phyloP scores from a whole-genome alignment of 2,113 vertebrate genomes.

The Capreolus pygargus region DNA sequence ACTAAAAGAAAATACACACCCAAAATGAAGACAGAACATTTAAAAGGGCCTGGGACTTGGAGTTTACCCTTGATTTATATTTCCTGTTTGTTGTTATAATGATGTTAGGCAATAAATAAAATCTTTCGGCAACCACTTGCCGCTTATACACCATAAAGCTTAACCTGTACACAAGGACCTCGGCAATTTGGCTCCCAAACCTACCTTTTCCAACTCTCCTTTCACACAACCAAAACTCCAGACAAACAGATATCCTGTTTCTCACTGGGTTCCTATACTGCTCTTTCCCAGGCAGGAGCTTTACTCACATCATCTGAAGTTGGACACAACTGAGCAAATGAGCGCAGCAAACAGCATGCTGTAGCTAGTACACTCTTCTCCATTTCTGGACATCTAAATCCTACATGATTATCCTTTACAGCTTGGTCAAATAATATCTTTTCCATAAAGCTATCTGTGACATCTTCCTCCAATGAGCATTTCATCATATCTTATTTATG shows the following conservation, averaged over 20 bases:
- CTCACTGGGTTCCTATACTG: background rate
- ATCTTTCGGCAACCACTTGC: slow-evolving; percentile 14
- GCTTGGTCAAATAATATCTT: background rate
- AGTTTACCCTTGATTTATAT: background rate
- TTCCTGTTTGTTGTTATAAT: slow-evolving; percentile 12
- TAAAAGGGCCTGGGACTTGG: background rate
- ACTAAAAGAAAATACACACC: background rate
- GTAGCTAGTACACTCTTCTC: background rate
- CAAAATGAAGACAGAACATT: background rate
- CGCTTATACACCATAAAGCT: background rate
- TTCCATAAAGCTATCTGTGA: background rate
- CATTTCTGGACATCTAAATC: background rate
- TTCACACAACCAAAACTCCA: background rate
- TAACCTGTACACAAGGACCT: background rate
- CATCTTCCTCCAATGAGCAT: background rate
- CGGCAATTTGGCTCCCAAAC: background rate
- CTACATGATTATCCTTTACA: background rate
- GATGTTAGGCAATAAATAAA: background rate
- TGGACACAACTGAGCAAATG: background rate
- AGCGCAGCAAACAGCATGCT: background rate
- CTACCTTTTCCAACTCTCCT: background rate
- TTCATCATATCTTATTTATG: background rate
- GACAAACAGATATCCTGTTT: background rate
- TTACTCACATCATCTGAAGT: background rate
- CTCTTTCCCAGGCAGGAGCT: background rate